Conservation (phyloP, 2,113 vertebrate genomes). For the Muscicapa adusta region DNA sequence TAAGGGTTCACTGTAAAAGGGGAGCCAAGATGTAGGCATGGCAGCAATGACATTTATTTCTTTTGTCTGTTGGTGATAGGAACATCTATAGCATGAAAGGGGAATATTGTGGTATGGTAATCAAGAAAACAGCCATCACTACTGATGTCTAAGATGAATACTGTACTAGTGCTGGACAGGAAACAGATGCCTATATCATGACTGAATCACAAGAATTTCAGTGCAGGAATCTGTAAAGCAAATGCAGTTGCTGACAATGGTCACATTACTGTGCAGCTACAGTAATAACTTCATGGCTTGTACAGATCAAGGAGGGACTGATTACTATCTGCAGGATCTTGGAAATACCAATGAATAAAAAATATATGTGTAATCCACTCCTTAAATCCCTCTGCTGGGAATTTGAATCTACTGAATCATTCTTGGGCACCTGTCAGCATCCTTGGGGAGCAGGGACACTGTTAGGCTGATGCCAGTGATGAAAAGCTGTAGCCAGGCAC, state of each 20-base stretch:
- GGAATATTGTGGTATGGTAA: background rate
- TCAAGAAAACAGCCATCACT: background rate
- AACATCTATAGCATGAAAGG: background rate
- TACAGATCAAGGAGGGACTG: background rate
- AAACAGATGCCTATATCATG: background rate
- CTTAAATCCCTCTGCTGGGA: background rate
- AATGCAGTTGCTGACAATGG: background rate
- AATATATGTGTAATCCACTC: background rate
- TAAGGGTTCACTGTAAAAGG: background rate
- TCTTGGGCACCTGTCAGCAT: background rate
- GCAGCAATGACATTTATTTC: background rate
- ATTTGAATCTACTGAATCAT: background rate
- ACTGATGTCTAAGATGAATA: background rate
- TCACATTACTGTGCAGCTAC: background rate
- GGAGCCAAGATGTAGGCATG: background rate
- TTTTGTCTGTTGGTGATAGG: background rate
- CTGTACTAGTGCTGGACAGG: background rate
- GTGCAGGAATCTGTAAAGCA: background rate
- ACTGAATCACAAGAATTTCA: background rate
- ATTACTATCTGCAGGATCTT: background rate
- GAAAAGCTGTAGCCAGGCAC: background rate
- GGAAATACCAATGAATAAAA: background rate
- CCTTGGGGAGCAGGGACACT: fast-evolving
- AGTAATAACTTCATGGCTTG: background rate
- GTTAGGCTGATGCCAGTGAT: background rate